A percentile compares a stretch with the other conserved stretches of the same genome.
Evolutionary conservation across 2,113 vertebrate genomes (phyloP).

Genomic region (Carlito syrichta): DNA sequence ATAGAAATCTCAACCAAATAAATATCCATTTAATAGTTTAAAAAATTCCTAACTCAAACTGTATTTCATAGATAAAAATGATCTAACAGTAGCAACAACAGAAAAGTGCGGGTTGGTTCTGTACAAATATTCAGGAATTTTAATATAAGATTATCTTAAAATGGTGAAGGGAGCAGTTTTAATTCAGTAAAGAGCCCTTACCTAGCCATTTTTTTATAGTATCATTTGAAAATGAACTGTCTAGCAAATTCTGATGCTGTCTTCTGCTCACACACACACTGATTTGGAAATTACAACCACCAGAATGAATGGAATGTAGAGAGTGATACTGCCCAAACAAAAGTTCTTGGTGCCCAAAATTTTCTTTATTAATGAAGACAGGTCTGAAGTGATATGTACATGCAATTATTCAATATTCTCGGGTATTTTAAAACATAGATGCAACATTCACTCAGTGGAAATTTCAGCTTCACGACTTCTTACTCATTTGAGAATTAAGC

Average conservation of each 20-base stretch:
- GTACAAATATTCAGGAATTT: not conserved
- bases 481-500: conserved; percentile 3
- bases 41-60: not conserved
- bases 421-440: conserved; percentile 44
- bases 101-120: not conserved
- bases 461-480: fast-evolving
- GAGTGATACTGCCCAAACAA: not conserved
- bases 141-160: not conserved
- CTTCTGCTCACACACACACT: not conserved
- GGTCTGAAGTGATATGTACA: not conserved
- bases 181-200: not conserved
- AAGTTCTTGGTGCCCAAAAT: not conserved
- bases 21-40: too few relatives aligned
- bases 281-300: not conserved
- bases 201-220: not conserved
- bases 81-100: not conserved
- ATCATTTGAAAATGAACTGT: not conserved
- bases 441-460: conserved; percentile 59
- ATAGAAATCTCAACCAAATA: not conserved
- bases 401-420: not conserved
- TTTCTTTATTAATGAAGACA: not conserved
- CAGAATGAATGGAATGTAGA: not conserved
- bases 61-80: not conserved
- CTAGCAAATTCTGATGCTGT: not conserved
- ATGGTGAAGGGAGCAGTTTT: not conserved